Evolutionary conservation across 2,888 invertebrate genomes (phyloP).

Genomic region (Drosophila macrothrix): DNA sequence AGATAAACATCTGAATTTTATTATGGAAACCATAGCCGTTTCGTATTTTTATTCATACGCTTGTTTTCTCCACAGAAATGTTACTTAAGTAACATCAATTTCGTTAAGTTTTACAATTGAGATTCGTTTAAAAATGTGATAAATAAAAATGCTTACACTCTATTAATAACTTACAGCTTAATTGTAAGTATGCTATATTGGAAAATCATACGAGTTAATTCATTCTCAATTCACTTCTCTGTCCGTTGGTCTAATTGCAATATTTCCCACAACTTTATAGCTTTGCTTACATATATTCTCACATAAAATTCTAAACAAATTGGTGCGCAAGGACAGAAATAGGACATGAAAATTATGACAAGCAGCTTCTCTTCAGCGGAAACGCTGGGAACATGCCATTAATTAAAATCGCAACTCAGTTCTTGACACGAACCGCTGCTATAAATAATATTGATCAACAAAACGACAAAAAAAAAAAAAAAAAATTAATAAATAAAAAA

Average conservation of each 20-base stretch:
- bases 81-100: conserved; percentile 27
- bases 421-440: conserved; percentile 50
- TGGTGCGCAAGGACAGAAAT: conserved; percentile 44
- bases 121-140: neutral
- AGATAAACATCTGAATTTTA: conserved; percentile 40
- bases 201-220: neutral
- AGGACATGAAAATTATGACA: conserved; percentile 39
- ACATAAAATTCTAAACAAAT: conserved; percentile 38
- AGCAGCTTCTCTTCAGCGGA: conserved; percentile 5
- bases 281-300: conserved; percentile 33
- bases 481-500: conserved; percentile 36
- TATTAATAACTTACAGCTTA: neutral
- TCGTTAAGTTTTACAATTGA: conserved; percentile 9
- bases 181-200: neutral
- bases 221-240: neutral
- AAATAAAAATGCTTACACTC: too few relatives aligned
- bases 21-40: conserved; percentile 29
- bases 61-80: conserved; percentile 32
- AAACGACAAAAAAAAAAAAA: conserved; percentile 15
- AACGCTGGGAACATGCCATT: conserved; percentile 26
- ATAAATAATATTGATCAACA: conserved; percentile 70
- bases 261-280: conserved; percentile 27
- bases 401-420: conserved; percentile 32
- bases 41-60: conserved; percentile 19
- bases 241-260: conserved; percentile 2